Base-by-base conservation (phyloP, 2,888 invertebrate species). In the Perizoma flavofasciatum region DNA sequence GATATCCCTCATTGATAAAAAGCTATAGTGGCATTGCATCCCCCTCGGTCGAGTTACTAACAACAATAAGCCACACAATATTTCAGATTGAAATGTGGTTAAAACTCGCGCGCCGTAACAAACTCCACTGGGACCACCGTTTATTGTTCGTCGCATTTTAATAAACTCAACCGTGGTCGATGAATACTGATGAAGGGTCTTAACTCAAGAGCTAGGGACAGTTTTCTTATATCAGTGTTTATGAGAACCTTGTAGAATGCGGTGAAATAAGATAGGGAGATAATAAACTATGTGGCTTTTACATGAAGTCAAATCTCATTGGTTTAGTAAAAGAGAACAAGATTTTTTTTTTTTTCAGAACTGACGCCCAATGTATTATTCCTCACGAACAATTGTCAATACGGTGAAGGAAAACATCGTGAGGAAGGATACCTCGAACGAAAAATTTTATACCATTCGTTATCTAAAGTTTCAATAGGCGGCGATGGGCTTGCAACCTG, bases 71-170 rank as follows among this genome's bases (percentile, higher is more conserved):
- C 61, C 71, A 74, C 81, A 83, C 82, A 83, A 83, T 82, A 83
- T 81, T 71, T 77, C 76, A 81, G 78, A 81, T 79, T 88, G 86
- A 84, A 87, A 86, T 78, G 84, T 75, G 88, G 83, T 86, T 83
- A 78, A 82, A 85, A 83, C 81, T 82, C 79, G 74, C 72, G 74
- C 72, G 67, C 77, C 71, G 75, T 75, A 76, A 83, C 82, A 83
- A 86, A 83, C 82, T 82, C 88, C 84, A 81, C 77, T 65, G 83
- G 81, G 85, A 71, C 70, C 65, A 69, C 69, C 81, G 81, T 84
- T 87, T 87, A 89, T 88, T 89, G 85, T 88, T 82, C 79, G 75
- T 73, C 83, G 88, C 84, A 89, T 91, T 89, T 88, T 88, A 91
- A 91, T 90, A 88, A 89, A 85, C 81, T 80, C 73, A 74, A 73